Evolutionary conservation across 2,888 invertebrate genomes (phyloP), one percentile per base, ranked within the genome.

Genomic region (Steinernema scapterisci): DNA sequence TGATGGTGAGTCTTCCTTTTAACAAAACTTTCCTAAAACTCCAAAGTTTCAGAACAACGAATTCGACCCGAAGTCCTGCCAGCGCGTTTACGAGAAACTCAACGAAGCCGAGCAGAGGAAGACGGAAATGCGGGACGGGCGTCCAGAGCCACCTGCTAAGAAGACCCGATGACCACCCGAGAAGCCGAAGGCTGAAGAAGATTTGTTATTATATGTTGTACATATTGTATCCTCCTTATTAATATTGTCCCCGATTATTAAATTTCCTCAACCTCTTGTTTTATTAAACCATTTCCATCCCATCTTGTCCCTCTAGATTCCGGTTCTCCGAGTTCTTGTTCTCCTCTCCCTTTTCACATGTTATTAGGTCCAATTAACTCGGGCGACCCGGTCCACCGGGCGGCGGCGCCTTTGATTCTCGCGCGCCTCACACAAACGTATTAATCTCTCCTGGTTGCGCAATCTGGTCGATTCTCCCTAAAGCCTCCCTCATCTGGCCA

Each of bases 381-480:
- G 38, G 9, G 38, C 38, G 3, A 9, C 9, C 38, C 38, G 3
- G 38, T 38, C 38, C 38, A 38, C 38, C 23, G 52, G n/a, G n/a
- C 11, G 21, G 19, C 52, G 52, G 52, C 23, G 21, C 2, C 63
- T 63, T 63, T 63, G 25, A 63, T 63, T 31, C 27, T 27, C 31
- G 16, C 27, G 25, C 63, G 63, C 63, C 63, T 31, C 9, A 27
- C 31, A 25, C 31, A 16, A 63, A 63, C 63, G 63, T 25, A 63
- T 63, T 31, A 63, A 63, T 63, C 63, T 63, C 27, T n/a, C 16
- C 16, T 16, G n/a, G 31, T 63, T 63, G 63, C 63, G 63, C 63
- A 63, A 63, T 63, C 63, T 1, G 16, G 16, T 13, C 27, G 27
- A 25, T 27, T 31, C 23, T 23, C 54, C 63, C 63, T 63, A 31